These are phyloP conservation scores for Tragelaphus strepsiceros DNA, from an alignment of 2,113 vertebrate species.

Conservation along the genomic window DNA sequence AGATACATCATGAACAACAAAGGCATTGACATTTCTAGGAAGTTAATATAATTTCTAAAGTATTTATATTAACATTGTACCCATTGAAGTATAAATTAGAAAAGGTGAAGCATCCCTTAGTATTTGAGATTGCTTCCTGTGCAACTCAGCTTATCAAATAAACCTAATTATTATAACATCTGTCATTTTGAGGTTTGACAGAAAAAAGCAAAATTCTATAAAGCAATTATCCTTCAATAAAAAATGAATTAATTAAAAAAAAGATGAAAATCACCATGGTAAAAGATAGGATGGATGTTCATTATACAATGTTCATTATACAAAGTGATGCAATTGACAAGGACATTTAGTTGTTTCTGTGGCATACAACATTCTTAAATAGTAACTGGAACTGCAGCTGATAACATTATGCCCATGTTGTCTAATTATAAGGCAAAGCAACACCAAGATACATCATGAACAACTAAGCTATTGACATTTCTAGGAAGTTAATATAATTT, in stretches of 20 bases:
- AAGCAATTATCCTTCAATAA: not conserved
- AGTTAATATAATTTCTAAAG: too few relatives aligned
- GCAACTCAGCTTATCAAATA: too few relatives aligned
- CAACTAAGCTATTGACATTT: not conserved
- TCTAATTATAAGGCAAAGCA: not conserved
- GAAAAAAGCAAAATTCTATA: not conserved
- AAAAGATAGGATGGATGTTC: not conserved
- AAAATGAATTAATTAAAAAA: not conserved
- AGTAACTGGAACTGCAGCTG: not conserved
- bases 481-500: not conserved
- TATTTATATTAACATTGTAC: too few relatives aligned
- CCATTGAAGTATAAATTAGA: too few relatives aligned
- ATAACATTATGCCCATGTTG: not conserved
- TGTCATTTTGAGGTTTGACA: not conserved
- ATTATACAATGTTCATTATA: not conserved
- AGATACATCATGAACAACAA: too few relatives aligned
- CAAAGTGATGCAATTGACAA: not conserved
- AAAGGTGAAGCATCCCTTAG: too few relatives aligned
- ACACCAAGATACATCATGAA: not conserved
- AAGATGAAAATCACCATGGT: not conserved
- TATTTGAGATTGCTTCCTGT: too few relatives aligned
- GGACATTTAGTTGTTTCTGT: not conserved
- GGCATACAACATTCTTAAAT: not conserved
- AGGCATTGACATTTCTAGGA: too few relatives aligned
- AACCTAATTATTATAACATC: too few relatives aligned